These are phyloP conservation scores for Pelochelys cantorii DNA, from an alignment of 2,797 vertebrate genomes.

Conservation along the genomic window DNA sequence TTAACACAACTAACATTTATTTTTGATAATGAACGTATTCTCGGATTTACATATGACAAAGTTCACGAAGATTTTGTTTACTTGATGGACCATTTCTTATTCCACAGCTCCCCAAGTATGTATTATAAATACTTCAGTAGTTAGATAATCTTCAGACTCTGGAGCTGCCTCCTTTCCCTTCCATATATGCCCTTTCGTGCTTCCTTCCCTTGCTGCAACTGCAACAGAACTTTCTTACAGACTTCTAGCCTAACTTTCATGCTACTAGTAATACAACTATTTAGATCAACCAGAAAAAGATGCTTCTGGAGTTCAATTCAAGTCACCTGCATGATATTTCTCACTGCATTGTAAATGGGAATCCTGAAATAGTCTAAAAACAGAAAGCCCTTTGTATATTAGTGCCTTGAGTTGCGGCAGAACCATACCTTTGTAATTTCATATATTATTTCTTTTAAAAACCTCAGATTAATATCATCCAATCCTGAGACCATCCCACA, in stretches of 20 bases:
- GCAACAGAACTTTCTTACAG: not conserved
- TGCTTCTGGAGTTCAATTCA: not conserved
- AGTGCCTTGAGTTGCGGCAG: not conserved
- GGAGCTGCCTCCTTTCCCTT: rapidly evolving
- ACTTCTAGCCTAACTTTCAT: not conserved
- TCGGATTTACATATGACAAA: not conserved
- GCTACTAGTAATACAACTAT: not conserved
- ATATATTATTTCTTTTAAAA: not conserved
- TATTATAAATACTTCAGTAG: not conserved
- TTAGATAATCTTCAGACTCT: not conserved
- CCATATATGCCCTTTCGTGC: not conserved
- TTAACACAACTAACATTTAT: not conserved
- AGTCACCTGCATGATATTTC: not conserved
- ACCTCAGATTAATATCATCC: not conserved
- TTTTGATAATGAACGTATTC: not conserved
- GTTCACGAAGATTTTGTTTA: not conserved
- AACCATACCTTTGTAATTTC: not conserved
- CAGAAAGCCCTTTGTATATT: not conserved
- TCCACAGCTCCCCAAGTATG: not conserved
- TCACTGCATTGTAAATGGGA: not conserved
- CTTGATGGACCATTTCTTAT: not conserved
- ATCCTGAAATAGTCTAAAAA: not conserved
- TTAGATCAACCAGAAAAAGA: not conserved
- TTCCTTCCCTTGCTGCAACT: not conserved
- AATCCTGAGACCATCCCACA: not conserved